Conservation (phyloP, 2,888 invertebrate species). For the Aspidiotus rigidus region DNA sequence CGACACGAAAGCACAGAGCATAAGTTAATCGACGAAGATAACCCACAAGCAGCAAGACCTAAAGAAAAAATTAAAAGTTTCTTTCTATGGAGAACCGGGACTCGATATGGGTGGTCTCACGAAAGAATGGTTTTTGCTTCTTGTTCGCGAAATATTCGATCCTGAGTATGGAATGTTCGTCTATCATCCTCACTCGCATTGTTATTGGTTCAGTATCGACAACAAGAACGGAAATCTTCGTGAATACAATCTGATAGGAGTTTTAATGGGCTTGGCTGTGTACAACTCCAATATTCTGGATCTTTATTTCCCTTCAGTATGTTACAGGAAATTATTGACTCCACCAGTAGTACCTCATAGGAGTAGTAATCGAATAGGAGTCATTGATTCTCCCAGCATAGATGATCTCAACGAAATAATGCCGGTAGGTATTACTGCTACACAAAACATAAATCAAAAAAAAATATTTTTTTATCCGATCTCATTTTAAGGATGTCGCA, state of each 20-base stretch:
- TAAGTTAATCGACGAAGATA: constrained; percentile 43
- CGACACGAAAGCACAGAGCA: not conserved
- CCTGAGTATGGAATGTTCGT: constrained; percentile 52
- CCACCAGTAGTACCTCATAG: constrained; percentile 51
- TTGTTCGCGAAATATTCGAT: constrained; percentile 51
- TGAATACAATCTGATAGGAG: constrained; percentile 52
- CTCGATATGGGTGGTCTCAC: constrained; percentile 56
- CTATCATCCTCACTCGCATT: constrained; percentile 49
- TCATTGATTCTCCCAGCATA: constrained; percentile 45
- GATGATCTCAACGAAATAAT: constrained; percentile 50
- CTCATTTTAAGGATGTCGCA: constrained; percentile 48
- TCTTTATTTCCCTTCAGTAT: constrained; percentile 51
- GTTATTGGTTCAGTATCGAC: constrained; percentile 48
- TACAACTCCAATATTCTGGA: constrained; percentile 56
- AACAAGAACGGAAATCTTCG: constrained; percentile 47
- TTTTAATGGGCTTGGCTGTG: constrained; percentile 55
- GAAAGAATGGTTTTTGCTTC: constrained; percentile 55
- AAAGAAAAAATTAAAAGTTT: constrained; percentile 54
- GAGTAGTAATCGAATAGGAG: constrained; percentile 44
- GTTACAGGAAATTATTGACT: constrained; percentile 52
- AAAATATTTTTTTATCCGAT: not conserved
- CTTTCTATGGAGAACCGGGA: constrained; percentile 53
- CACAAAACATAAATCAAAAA: not conserved
- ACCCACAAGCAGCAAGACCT: constrained; percentile 51
- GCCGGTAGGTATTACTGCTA: constrained; percentile 46